Base-by-base conservation (phyloP, 2,797 vertebrate genomes). In the Odontamblyopus lacepedii region DNA sequence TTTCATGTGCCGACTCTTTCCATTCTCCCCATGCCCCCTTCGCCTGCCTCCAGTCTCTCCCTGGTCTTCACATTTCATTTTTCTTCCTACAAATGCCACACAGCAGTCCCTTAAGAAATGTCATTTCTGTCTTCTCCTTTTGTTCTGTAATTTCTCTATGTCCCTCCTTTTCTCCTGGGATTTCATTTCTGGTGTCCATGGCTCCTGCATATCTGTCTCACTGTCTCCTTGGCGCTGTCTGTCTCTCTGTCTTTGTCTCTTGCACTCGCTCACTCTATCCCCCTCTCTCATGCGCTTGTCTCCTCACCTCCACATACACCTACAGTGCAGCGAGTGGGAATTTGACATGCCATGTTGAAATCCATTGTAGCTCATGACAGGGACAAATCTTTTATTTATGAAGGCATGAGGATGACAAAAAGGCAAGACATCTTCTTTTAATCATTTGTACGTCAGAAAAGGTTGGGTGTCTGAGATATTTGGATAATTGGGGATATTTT, bases 71-170 rank as follows among this genome's bases (percentile, higher is more conserved):
- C 90, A 91, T 91, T 90, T 90, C 85, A 89, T 91, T 91, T 91
- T 90, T 91, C 86, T 87, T 84, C 88, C 87, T 78, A 88, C 89
- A 93, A 92, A 92, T 92, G 91, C 90, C 90, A 91, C 88, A 88
- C 89, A 88, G 87, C 90, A 88, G 87, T 92, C 89, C 88, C 88
- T 90, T 87, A 91, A 92, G 88, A 90, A 92, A 92, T 90, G 89
- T 91, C 90, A 90, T 93, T 91, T 91, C 88, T 90, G 88, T 89
- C 88, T 88, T 89, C 84, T 92, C 85, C 87, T 88, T 91, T 90
- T 93, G 85, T 91, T 90, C 89, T 89, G 86, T 92, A 87, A 89
- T 91, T 88, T 91, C 88, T 91, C 84, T 77, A 41, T 87, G 83
- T 91, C 85, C 85, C 87, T 89, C 83, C 87, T 88, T 78, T 74